Evolutionary conservation across 1,140 invertebrate species (phyloP).

Genomic region (Drosophila novamexicana): DNA sequence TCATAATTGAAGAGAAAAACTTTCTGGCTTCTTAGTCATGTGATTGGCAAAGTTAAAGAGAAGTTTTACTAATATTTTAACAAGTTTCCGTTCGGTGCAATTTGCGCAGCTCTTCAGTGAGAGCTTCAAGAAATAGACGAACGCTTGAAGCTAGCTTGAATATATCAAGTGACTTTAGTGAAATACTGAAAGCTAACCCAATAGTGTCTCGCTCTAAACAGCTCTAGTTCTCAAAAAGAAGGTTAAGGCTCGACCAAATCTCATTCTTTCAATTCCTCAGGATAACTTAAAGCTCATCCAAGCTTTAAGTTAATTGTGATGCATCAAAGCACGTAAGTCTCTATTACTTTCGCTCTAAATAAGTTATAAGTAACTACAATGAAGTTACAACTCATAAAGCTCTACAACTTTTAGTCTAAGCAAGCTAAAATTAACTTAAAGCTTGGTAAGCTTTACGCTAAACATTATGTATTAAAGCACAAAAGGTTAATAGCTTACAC

Average conservation of each 20-base stretch:
- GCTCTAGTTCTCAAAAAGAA: too few relatives aligned
- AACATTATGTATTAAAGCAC: background rate
- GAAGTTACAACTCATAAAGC: too few relatives aligned
- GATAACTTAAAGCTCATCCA: background rate
- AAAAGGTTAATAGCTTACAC: too few relatives aligned
- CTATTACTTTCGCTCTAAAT: background rate
- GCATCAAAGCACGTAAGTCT: background rate
- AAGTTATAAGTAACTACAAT: background rate
- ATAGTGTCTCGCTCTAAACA: too few relatives aligned
- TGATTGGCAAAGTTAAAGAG: slow-evolving; percentile 15
- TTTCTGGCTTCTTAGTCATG: slow-evolving; percentile 2
- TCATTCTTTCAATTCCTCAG: too few relatives aligned
- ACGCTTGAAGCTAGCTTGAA: background rate
- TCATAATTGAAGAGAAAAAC: slow-evolving; percentile 14
- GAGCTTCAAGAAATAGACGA: background rate
- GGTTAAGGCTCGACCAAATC: too few relatives aligned
- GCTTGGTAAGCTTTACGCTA: background rate
- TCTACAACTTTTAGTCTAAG: background rate
- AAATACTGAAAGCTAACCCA: background rate
- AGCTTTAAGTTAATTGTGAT: background rate
- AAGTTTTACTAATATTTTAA: slow-evolving; percentile 1
- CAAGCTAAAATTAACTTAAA: background rate
- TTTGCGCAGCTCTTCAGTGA: background rate
- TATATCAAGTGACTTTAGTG: background rate
- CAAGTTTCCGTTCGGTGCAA: background rate